These are phyloP conservation scores for Acromyrmex echinatior DNA, from an alignment of 1,140 invertebrate genomes.

Conservation along the genomic window DNA sequence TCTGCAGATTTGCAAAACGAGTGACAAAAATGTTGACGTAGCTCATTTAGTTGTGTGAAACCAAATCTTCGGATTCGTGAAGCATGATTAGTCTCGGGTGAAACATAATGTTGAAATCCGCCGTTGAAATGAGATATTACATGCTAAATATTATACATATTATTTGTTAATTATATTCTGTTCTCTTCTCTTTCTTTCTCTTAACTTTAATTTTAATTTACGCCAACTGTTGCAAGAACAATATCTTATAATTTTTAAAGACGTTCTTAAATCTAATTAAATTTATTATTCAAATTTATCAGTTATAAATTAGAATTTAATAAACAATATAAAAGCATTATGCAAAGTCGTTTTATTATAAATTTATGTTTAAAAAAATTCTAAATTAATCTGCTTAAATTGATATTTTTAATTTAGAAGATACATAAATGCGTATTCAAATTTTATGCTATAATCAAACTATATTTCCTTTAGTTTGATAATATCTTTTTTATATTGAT, in stretches of 20 bases:
- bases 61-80: constrained; percentile 53
- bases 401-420: neutral
- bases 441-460: too few species aligned
- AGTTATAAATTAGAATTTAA: neutral
- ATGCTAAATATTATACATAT: constrained; percentile 14
- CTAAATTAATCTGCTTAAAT: neutral
- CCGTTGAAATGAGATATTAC: neutral
- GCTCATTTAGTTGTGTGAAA: neutral
- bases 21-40: constrained; percentile 29
- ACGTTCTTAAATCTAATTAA: neutral
- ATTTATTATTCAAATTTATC: constrained; percentile 5
- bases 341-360: neutral
- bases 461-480: neutral
- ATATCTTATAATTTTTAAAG: neutral
- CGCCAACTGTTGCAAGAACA: neutral
- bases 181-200: neutral
- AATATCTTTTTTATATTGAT: too few species aligned
- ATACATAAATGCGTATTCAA: neutral
- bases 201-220: neutral
- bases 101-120: neutral
- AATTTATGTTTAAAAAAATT: neutral
- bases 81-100: neutral
- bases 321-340: neutral
- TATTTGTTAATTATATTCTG: constrained; percentile 13
- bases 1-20: neutral